Base-by-base conservation (phyloP, 1,140 invertebrate genomes). In the Bombus terrestris region DNA sequence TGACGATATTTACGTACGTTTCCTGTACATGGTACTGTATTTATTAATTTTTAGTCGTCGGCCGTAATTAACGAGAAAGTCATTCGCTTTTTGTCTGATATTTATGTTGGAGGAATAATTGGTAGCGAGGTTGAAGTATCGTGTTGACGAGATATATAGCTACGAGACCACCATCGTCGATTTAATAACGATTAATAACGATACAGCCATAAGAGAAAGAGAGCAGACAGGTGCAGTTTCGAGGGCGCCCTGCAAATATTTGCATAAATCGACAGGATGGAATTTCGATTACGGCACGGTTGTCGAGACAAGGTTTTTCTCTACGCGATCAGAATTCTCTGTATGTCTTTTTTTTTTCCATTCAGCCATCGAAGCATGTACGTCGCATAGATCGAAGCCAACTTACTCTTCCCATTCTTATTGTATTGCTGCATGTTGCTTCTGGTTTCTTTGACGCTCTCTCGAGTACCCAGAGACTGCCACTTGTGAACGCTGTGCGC, bases 401-500 rank as follows among this genome's bases (percentile, higher is more conserved):
- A 92, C 93, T 92, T 69, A 94, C 94, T 88, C 91, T 92, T 94
- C 39, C 91, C 90, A 85, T 77, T 90, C 88, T 91, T 92, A 76
- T 85, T 82, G 74, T 77, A 90, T 43, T 91, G 92, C 62, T 89
- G 86, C 88, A 92, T 92, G 76, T 86, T 93, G 86, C 86, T 90
- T 43, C 94, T 88, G 32, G 93, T 92, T 74, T 94, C 92, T 83
- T 92, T 93, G 74, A 94, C 93, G 84, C 91, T 86, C 68, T 94
- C 93, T 79, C 92, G 91, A 72, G 92, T 93, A 8, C 94, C 93
- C 53, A 95, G 93, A 25, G 91, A 87, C 77, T 94, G 91, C 94
- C 94, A 95, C 90, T 94, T 95, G 86, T 92, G 91, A 5, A 82
- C 85, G 73, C 94, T 95, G 85, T 94, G 90, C 32, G 91, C 86